A percentile compares a stretch with the other conserved stretches of the same genome.
Evolutionary conservation across 2,888 invertebrate genomes (phyloP).

Genomic region (Trichogramma dendrolimi): DNA sequence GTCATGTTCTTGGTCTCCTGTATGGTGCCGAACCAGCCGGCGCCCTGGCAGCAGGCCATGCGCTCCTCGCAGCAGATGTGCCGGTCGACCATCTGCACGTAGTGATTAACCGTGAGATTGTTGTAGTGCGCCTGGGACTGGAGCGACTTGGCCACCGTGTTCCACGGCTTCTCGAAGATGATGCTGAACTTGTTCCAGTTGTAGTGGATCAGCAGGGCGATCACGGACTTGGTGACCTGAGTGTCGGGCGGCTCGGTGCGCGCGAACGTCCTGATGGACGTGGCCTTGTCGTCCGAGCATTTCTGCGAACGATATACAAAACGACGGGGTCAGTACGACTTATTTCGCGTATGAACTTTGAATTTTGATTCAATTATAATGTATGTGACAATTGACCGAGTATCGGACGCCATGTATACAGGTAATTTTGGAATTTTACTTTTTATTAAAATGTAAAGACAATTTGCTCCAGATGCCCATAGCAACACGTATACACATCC

Average conservation of each 20-base stretch:
- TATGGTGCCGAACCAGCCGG: conserved; percentile 79
- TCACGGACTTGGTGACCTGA: conserved; percentile 92
- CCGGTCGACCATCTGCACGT: conserved; percentile 65
- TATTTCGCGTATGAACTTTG: no score
- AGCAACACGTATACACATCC: not conserved
- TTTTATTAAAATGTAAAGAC: no score
- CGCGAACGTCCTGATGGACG: conserved; percentile 84
- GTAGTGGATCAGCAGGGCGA: conserved; percentile 85
- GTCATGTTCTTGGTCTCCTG: conserved; percentile 82
- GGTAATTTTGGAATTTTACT: no score
- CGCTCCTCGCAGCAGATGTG: conserved; percentile 75
- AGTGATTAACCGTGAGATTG: conserved; percentile 82
- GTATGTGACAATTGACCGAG: no score
- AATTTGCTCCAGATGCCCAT: no score
- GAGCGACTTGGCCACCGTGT: conserved; percentile 76
- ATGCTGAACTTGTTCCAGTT: conserved; percentile 93
- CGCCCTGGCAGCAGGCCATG: conserved; percentile 71
- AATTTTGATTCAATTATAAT: no score
- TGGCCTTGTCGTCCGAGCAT: conserved; percentile 89
- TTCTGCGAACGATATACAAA: conserved; percentile 62
- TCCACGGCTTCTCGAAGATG: conserved; percentile 76
- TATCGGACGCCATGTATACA: no score
- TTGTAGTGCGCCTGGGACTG: conserved; percentile 69
- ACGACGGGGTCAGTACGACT: not conserved
- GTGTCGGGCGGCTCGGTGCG: conserved; percentile 91